Evolutionary conservation across 37 sponge, comb jelly and placozoan species (phyloP).

Genomic region (Haliclona indistincta): DNA sequence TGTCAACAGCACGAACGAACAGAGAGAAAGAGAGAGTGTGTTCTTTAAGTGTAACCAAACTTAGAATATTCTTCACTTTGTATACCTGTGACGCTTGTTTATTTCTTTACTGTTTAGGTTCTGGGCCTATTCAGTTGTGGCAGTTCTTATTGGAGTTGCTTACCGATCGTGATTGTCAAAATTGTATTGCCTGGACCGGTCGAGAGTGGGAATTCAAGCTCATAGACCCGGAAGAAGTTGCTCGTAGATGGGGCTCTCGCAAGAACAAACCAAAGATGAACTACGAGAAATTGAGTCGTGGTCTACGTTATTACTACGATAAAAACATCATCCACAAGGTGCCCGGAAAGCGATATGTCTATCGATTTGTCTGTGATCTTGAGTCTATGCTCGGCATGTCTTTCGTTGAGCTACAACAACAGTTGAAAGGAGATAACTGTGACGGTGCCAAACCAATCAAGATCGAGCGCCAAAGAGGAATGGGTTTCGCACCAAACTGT

Average conservation of each 20-base stretch:
- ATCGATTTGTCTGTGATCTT: constrained; percentile 92
- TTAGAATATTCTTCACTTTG: not conserved
- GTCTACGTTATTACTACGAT: constrained; percentile 98
- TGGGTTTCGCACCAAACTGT: not conserved
- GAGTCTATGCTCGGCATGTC: constrained; percentile 90
- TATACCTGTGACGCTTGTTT: not conserved
- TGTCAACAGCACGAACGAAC: not conserved
- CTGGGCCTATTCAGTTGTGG: constrained; percentile 88
- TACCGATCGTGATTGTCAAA: constrained; percentile 80
- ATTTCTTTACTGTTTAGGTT: not conserved
- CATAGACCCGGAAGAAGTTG: constrained; percentile 93
- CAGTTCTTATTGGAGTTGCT: constrained; percentile 86
- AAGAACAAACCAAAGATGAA: constrained; percentile 98
- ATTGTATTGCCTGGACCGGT: constrained; percentile 94
- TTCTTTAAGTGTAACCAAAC: not conserved
- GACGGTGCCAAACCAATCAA: constrained; percentile 51
- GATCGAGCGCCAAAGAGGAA: constrained; percentile 51
- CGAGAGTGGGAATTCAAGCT: constrained; percentile 98
- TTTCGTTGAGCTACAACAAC: constrained; percentile 76
- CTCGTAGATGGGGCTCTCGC: constrained; percentile 91
- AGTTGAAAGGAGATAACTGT: constrained; percentile 51
- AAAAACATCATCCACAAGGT: constrained; percentile 99
- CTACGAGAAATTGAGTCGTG: constrained; percentile 87
- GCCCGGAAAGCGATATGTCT: constrained; percentile 95
- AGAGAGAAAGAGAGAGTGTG: not conserved